phyloP scores from a whole-genome alignment of 2,888 invertebrate species.

The Camptogramma bilineatum region DNA sequence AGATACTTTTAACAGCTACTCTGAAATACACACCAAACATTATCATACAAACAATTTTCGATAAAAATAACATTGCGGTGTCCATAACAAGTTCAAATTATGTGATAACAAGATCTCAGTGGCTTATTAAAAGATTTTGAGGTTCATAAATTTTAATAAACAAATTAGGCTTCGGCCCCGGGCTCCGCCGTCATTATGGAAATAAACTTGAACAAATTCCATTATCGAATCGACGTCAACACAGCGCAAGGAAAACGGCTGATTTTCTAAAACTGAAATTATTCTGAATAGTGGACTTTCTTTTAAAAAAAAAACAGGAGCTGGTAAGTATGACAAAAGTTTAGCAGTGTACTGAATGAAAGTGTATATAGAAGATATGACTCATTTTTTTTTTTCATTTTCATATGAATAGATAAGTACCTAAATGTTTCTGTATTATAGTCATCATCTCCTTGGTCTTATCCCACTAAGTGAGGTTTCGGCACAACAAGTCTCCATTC shows the following conservation, averaged over 20 bases:
- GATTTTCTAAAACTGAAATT: not conserved
- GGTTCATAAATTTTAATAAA: slow-evolving; percentile 65
- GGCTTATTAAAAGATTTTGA: slow-evolving; percentile 56
- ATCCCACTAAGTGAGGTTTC: too few relatives aligned
- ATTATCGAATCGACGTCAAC: slow-evolving; percentile 52
- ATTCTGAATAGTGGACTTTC: not conserved
- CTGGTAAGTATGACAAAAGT: too few relatives aligned
- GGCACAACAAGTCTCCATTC: too few relatives aligned
- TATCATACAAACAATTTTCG: slow-evolving; percentile 25
- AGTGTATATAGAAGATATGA: too few relatives aligned
- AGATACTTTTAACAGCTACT: too few relatives aligned
- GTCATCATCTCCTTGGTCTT: too few relatives aligned
- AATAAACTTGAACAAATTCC: slow-evolving; percentile 69
- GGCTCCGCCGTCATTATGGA: slow-evolving; percentile 57
- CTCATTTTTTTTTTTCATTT: too few relatives aligned
- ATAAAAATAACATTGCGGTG: slow-evolving; percentile 24
- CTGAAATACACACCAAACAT: slow-evolving; percentile 19
- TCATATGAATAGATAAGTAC: too few relatives aligned
- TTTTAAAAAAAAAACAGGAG: not conserved
- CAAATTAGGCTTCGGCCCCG: slow-evolving; percentile 57
- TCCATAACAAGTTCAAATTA: slow-evolving; percentile 52
- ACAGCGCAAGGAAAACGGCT: slow-evolving; percentile 50
- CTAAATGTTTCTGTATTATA: too few relatives aligned
- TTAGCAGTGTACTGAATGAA: too few relatives aligned
- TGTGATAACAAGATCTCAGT: slow-evolving; percentile 57